Base-by-base conservation (phyloP, 2,113 vertebrate genomes). In the Lepus americanus region DNA sequence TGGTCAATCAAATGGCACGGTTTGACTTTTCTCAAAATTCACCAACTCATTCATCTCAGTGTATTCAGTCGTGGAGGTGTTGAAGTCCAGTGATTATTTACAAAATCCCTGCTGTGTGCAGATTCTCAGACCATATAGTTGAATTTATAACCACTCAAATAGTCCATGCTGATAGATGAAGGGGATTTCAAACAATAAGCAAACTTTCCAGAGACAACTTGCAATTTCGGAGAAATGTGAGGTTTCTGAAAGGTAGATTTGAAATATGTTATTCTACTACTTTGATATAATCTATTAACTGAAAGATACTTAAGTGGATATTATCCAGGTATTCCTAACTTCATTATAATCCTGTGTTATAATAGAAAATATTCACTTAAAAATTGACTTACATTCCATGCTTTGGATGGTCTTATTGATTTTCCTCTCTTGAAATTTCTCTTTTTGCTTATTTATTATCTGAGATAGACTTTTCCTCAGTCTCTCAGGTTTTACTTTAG, bases 1-100 rank as follows among this genome's bases (percentile, higher is more conserved):
- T 94, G 80, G 96, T 96, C 91, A 94, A 96, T 97, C 95, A 95
- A 80, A 96, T 93, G 84, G 44, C 74, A 96, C 78, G 90, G 92
- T 92, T 95, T 95, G 92, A 87, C 87, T 92, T 95, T 96, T 87
- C 70, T 92, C 94, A 55, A 53, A 89, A 81, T 49, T 59, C 16
- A 29, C 49, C 33, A 78, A 64, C 82, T 63, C 22, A 63, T 96
- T 27, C 61, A 92, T 97, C 89, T 87, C 87, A 95, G 82, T 82
- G 81, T 91, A 93, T 94, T 76, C 61, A 97, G 81, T 92, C 85
- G 1, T 63, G 11, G 29, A 79, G 87, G 7, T 81, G 25, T 82
- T 74, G 88, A 85, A 92, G 85, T 69, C 20, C 20, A 33, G 27
- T 69, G 53, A 86, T 83, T 76, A 84, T 44, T 84, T 85, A 31